phyloP scores from a whole-genome alignment of 1,140 invertebrate species.

The Spodoptera litura region DNA sequence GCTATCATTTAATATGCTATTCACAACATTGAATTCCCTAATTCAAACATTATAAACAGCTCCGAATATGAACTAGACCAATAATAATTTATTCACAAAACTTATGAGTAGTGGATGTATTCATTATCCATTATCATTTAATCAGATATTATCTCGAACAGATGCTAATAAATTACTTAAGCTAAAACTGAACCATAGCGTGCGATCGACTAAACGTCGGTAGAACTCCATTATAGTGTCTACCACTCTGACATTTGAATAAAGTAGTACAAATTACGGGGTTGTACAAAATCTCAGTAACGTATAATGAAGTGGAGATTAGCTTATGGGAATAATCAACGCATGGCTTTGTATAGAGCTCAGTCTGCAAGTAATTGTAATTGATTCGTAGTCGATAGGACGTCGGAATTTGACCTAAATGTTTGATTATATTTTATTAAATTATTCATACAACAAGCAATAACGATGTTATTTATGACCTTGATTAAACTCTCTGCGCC shows the following conservation, averaged over 20 bases:
- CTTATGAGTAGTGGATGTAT: no score
- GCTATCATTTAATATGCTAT: no score
- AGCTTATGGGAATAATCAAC: slow-evolving; percentile 26
- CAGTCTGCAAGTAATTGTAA: slow-evolving; percentile 22
- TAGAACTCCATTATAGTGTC: slow-evolving; percentile 37
- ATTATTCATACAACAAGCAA: slow-evolving; percentile 36
- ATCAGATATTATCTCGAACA: slow-evolving; percentile 36
- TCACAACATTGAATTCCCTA: no score
- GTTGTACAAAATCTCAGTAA: slow-evolving; percentile 18
- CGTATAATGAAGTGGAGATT: slow-evolving; percentile 28
- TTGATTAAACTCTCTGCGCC: background rate
- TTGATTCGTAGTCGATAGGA: slow-evolving; percentile 35
- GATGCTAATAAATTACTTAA: slow-evolving; percentile 29
- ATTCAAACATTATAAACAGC: no score
- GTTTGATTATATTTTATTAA: slow-evolving; percentile 21
- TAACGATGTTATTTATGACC: slow-evolving; percentile 20
- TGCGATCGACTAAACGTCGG: slow-evolving; percentile 34
- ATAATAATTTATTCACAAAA: no score
- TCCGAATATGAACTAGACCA: no score
- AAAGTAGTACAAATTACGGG: slow-evolving; percentile 47
- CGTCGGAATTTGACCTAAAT: slow-evolving; percentile 37
- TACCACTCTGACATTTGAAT: slow-evolving; percentile 42
- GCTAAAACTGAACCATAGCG: slow-evolving; percentile 8
- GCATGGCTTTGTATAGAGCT: background rate
- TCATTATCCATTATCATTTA: background rate